phyloP scores from a whole-genome alignment of 2,113 vertebrate genomes.

The Lampris megalopsis region DNA sequence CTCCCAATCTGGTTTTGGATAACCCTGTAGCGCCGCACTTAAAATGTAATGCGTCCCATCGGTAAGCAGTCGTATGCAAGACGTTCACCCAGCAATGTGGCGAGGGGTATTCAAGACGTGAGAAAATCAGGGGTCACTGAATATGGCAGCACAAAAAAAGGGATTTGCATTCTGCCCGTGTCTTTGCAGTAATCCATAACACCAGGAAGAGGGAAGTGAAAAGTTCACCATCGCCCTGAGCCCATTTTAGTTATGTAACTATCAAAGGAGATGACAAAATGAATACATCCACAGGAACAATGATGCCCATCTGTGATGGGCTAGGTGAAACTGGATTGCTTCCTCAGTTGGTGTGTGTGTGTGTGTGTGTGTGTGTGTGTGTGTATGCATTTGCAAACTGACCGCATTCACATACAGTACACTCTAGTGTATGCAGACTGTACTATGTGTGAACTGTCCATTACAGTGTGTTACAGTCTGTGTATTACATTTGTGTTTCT shows the following conservation, averaged over 20 bases:
- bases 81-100: slow-evolving; percentile 29
- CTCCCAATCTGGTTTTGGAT: slow-evolving; percentile 32
- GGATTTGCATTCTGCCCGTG: slow-evolving; percentile 1
- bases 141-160: background rate
- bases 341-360: background rate
- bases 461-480: too few species aligned
- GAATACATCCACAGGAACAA: slow-evolving; percentile 2
- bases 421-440: too few species aligned
- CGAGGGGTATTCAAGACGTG: slow-evolving; percentile 4
- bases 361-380: background rate
- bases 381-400: too few species aligned
- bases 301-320: background rate
- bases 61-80: slow-evolving; percentile 29
- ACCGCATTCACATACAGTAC: too few species aligned
- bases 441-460: too few species aligned
- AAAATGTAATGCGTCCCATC: slow-evolving; percentile 46
- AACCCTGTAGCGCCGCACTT: slow-evolving; percentile 17
- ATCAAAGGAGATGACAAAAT: slow-evolving; percentile 9
- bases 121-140: background rate
- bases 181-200: slow-evolving; percentile 7
- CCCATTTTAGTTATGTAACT: background rate
- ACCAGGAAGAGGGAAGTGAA: slow-evolving; percentile 7
- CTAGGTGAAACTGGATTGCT: background rate
- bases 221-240: slow-evolving; percentile 27
- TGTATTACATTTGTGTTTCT: too few species aligned